These are phyloP conservation scores for Microctonus brassicae DNA, from an alignment of 2,888 invertebrate species.

Conservation along the genomic window DNA sequence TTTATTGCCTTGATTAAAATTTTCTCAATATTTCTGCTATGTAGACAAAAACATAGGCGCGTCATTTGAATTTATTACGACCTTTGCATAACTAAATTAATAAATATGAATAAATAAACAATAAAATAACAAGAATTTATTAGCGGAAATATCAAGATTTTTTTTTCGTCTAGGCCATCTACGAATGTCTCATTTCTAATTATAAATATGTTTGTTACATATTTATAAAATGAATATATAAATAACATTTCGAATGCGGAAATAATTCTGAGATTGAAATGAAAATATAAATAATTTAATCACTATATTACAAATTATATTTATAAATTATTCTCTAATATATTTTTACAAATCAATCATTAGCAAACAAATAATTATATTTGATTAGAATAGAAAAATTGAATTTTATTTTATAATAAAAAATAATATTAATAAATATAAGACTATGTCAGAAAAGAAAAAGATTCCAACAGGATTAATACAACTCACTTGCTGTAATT, in stretches of 20 bases:
- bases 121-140: not conserved
- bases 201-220: not conserved
- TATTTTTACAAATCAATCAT: not conserved
- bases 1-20: not conserved
- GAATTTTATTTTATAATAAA: too few species aligned
- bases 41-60: not conserved
- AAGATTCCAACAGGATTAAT: not conserved
- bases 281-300: not conserved
- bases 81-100: not conserved
- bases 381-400: not conserved
- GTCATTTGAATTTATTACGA: not conserved
- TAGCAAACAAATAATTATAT: not conserved
- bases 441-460: not conserved
- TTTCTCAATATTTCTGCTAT: not conserved
- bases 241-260: not conserved
- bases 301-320: not conserved
- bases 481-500: constrained; percentile 21
- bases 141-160: not conserved
- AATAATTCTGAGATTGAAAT: not conserved
- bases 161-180: not conserved
- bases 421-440: too few species aligned
- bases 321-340: not conserved
- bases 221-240: too few species aligned
- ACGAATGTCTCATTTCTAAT: not conserved
- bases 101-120: not conserved